Base-by-base conservation (phyloP, 2,888 invertebrate genomes). In the Lapara coniferarum region DNA sequence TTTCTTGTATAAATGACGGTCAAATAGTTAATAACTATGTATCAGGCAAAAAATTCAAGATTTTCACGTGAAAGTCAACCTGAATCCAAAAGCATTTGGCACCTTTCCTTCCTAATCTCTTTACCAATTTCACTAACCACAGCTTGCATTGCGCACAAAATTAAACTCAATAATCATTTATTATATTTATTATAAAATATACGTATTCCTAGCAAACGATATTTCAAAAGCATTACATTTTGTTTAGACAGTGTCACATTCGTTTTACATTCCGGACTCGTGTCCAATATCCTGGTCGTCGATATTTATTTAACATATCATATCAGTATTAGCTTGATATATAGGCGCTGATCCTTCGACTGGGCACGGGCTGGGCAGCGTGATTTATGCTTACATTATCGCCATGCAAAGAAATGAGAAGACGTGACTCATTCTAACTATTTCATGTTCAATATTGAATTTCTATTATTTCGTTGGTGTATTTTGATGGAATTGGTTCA, bases 281-380 rank as follows among this genome's bases (percentile, higher is more conserved):
- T 51, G 25, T 67, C 67, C 90, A 90, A 92, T 92, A 90, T 91
- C 92, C 89, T 89, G 85, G 83, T 69, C 86, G 87, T 80, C 79
- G 86, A 92, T 94, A 92, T 94, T 94, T 94, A 93, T 94, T 93
- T 91, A 93, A 92, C 92, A 92, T 92, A 92, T 92, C 92, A 92
- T 89, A 93, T 91, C 91, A 88, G 88, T 87, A 90, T 93, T 92
- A 92, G 91, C 86, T 81, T 93, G 93, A 93, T 92, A 91, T 93
- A 93, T 91, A 89, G 89, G 89, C 86, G 84, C 84, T 89, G 91
- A 91, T 90, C 89, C 89, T 87, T 83, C 83, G 73, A 75, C 80
- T 83, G 83, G 84, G 81, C 85, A 84, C 80, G 78, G 82, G 78
- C 74, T 73, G 72, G 77, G 75, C 78, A 76, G 67, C 71, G 73